phyloP scores from a whole-genome alignment of 2,113 vertebrate genomes.

The Oxyruncus cristatus region DNA sequence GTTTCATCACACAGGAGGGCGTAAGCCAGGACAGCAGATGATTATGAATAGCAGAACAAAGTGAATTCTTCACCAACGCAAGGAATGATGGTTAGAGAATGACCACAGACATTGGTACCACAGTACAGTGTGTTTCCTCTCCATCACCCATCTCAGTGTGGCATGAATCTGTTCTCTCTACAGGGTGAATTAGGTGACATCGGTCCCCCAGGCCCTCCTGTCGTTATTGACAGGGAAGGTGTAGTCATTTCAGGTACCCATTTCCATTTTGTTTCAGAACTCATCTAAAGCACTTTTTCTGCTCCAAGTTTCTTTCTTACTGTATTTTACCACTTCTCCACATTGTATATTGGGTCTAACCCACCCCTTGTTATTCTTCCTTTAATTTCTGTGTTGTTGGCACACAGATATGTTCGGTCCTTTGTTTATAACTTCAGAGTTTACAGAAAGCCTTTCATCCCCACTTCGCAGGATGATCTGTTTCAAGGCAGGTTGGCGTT shows the following conservation, averaged over 20 bases:
- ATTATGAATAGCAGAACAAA: background rate
- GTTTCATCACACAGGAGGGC: background rate
- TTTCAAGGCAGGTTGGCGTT: background rate
- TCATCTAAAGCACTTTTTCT: background rate
- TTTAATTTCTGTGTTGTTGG: background rate
- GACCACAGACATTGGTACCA: background rate
- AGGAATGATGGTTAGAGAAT: background rate
- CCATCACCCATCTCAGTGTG: background rate
- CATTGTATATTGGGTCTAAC: background rate
- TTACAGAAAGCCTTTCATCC: background rate
- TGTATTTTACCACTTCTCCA: background rate
- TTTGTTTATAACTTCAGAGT: background rate
- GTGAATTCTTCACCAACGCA: background rate
- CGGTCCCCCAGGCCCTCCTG: conserved; percentile 79
- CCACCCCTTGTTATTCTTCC: background rate
- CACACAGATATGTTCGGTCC: background rate
- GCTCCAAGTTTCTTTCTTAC: background rate
- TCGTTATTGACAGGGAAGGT: conserved; percentile 41
- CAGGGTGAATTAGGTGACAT: conserved; percentile 86
- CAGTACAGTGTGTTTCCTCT: background rate
- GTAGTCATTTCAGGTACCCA: conserved; percentile 71
- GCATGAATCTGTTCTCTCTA: conserved; percentile 20
- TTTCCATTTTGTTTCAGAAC: conserved; percentile 37
- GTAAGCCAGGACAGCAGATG: background rate
- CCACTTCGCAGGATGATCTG: background rate